A percentile compares a stretch with the other conserved stretches of the same genome.
These are phyloP conservation scores for Eulemur macaco DNA, from an alignment of 2,113 vertebrate genomes.

Conservation along the genomic window DNA sequence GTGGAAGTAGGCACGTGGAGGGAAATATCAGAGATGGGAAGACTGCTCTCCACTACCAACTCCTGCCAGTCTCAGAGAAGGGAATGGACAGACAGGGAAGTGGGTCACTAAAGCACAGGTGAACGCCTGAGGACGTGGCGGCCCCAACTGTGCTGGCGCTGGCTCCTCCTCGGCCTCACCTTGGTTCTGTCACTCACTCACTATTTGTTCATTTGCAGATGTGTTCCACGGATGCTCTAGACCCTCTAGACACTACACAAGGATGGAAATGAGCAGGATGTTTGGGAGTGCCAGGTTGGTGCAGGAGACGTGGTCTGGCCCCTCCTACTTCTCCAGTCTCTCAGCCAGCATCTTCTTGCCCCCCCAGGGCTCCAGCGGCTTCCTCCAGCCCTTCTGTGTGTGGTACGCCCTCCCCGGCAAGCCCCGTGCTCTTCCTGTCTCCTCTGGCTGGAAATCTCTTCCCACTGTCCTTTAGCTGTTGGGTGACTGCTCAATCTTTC, in stretches of 20 bases:
- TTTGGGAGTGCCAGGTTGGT: neutral
- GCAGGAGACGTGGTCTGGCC: neutral
- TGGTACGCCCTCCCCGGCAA: neutral
- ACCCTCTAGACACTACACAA: neutral
- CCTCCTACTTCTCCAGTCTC: constrained; percentile 33
- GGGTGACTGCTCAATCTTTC: neutral
- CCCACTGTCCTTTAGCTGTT: neutral
- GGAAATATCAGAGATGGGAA: neutral
- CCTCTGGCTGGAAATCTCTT: neutral
- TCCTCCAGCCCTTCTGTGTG: constrained; percentile 65
- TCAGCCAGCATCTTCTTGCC: constrained; percentile 58
- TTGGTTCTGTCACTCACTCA: neutral
- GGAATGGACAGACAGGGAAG: neutral
- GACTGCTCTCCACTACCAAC: neutral
- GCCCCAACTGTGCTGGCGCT: neutral
- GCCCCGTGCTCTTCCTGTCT: neutral
- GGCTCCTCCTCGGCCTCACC: neutral
- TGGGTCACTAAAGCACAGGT: neutral
- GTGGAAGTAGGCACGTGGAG: neutral
- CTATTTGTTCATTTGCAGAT: neutral
- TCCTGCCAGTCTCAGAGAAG: neutral
- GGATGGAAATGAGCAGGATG: neutral
- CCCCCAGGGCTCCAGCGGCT: constrained; percentile 52
- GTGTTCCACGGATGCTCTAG: neutral
- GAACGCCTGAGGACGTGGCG: neutral